phyloP scores from a whole-genome alignment of 2,888 invertebrate genomes.

The Amblyjoppa proteus region DNA sequence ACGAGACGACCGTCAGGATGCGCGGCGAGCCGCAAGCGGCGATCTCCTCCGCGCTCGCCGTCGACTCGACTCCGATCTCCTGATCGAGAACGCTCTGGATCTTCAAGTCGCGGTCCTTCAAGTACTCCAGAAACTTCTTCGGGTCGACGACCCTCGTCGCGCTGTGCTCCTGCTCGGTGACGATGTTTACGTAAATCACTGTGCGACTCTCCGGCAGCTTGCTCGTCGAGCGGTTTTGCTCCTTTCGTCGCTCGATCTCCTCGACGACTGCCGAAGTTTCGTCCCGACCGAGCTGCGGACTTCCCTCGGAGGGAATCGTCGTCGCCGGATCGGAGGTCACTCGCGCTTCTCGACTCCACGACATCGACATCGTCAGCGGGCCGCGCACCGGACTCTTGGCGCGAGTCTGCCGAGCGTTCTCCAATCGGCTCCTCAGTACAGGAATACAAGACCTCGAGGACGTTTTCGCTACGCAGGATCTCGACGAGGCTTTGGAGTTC shows the following conservation, averaged over 20 bases:
- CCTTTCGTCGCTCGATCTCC: slow-evolving; percentile 12
- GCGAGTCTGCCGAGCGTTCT: slow-evolving; percentile 64
- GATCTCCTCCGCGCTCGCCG: slow-evolving; percentile 6
- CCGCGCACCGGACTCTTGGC: slow-evolving; percentile 73
- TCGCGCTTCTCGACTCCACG: slow-evolving; percentile 45
- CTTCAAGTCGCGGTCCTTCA: slow-evolving; percentile 70
- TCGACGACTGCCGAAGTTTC: background rate
- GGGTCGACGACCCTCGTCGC: slow-evolving; percentile 72
- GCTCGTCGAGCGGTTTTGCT: slow-evolving; percentile 13
- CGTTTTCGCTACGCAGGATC: slow-evolving; percentile 44
- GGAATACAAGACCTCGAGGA: slow-evolving; percentile 79
- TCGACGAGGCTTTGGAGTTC: slow-evolving; percentile 10
- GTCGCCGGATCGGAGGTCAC: background rate
- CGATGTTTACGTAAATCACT: slow-evolving; percentile 76
- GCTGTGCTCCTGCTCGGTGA: slow-evolving; percentile 72
- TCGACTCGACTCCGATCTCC: background rate
- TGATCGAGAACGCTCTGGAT: slow-evolving; percentile 56
- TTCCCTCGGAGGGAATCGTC: slow-evolving; percentile 2
- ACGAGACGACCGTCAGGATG: slow-evolving; percentile 73
- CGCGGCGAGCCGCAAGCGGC: slow-evolving; percentile 62
- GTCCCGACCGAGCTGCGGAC: background rate
- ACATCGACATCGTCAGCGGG: slow-evolving; percentile 72
- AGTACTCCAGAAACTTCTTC: slow-evolving; percentile 73
- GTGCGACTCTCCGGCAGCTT: slow-evolving; percentile 67
- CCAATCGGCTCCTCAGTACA: slow-evolving; percentile 74